Evolutionary conservation across 2,888 invertebrate genomes (phyloP).

Genomic region (Sipunculus nudus): DNA sequence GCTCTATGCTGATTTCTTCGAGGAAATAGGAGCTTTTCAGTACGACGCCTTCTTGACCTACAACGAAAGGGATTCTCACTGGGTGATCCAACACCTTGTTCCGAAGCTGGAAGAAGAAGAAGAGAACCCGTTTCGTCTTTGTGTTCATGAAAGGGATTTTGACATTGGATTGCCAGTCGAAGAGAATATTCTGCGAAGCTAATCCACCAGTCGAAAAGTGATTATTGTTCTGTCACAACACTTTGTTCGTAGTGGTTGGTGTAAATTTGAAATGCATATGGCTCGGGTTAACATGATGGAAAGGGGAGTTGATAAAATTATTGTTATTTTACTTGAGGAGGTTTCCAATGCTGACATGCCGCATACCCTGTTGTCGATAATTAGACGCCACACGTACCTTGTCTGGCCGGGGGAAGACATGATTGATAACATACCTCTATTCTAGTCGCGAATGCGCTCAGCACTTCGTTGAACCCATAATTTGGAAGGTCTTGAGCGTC

Average conservation of each 20-base stretch:
- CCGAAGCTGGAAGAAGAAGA: not conserved
- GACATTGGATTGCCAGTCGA: not conserved
- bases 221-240: not conserved
- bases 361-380: not conserved
- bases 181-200: not conserved
- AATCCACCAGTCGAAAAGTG: not conserved
- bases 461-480: no score
- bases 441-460: no score
- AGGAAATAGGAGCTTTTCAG: no score
- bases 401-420: not conserved
- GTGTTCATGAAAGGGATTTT: constrained; percentile 4
- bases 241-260: constrained; percentile 3
- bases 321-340: not conserved
- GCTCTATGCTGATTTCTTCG: no score
- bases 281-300: not conserved
- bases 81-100: not conserved
- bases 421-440: no score
- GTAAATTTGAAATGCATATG: not conserved
- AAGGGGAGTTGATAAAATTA: not conserved
- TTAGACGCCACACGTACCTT: not conserved
- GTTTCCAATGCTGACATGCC: not conserved
- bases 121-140: not conserved
- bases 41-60: not conserved
- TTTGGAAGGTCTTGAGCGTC: no score
- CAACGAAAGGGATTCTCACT: not conserved